Conservation (phyloP, 2,888 invertebrate species). For the Keiferia lycopersicella region DNA sequence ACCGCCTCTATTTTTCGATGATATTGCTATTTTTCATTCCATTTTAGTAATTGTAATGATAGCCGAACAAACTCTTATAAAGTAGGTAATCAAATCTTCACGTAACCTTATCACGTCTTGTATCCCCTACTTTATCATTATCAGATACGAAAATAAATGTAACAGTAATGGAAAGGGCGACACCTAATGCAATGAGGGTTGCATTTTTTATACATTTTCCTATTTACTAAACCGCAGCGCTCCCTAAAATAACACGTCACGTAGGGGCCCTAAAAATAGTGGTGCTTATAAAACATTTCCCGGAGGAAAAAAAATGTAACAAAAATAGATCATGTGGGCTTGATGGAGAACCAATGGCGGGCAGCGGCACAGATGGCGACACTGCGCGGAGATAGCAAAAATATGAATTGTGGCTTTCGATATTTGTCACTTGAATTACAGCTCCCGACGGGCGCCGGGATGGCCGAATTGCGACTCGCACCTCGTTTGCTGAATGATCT, state of each 20-base stretch:
- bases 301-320: slow-evolving; percentile 74
- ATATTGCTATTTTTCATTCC: slow-evolving; percentile 40
- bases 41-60: slow-evolving; percentile 36
- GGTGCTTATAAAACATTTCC: slow-evolving; percentile 73
- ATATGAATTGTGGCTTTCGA: slow-evolving; percentile 80
- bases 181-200: slow-evolving; percentile 42
- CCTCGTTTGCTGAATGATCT: slow-evolving; percentile 58
- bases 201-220: slow-evolving; percentile 61
- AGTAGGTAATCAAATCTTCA: slow-evolving; percentile 13
- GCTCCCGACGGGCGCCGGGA: slow-evolving; percentile 71
- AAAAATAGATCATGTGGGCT: slow-evolving; percentile 78
- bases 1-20: slow-evolving; percentile 68
- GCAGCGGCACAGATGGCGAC: slow-evolving; percentile 76
- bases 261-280: slow-evolving; percentile 70
- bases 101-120: slow-evolving; percentile 14
- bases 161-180: slow-evolving; percentile 21
- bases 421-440: slow-evolving; percentile 82
- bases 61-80: slow-evolving; percentile 3
- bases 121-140: slow-evolving; percentile 19
- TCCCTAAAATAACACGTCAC: slow-evolving; percentile 65
- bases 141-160: slow-evolving; percentile 23
- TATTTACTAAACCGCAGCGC: slow-evolving; percentile 54
- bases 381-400: slow-evolving; percentile 77
- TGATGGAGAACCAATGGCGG: slow-evolving; percentile 79
- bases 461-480: slow-evolving; percentile 66